Evolutionary conservation across 2,113 vertebrate species (phyloP).

Genomic region (Corydoras sp.): DNA sequence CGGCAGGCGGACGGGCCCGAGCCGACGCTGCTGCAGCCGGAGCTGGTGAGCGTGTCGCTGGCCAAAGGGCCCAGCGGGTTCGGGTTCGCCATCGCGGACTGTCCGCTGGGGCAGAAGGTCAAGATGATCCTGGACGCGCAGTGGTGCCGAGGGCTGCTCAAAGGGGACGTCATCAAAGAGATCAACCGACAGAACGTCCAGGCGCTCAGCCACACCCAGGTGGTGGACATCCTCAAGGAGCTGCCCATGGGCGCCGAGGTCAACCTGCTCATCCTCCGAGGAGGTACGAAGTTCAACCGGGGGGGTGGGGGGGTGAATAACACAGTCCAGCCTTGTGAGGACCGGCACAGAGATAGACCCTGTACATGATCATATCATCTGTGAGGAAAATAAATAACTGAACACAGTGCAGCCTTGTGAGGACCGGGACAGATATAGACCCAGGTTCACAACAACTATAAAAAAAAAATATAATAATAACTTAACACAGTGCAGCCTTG

Average conservation of each 20-base stretch:
- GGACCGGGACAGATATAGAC: no score
- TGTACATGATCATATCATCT: no score
- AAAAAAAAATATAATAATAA: no score
- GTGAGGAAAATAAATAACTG: no score
- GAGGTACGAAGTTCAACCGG: constrained; percentile 69
- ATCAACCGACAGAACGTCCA: constrained; percentile 94
- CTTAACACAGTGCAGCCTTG: no score
- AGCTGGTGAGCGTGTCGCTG: constrained; percentile 84
- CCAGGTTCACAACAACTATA: no score
- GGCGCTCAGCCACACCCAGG: constrained; percentile 86
- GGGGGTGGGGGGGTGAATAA: no score
- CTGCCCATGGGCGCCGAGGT: constrained; percentile 89
- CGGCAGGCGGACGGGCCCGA: constrained; percentile 58
- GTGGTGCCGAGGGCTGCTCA: constrained; percentile 93
- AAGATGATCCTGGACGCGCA: constrained; percentile 98
- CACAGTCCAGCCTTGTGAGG: no score
- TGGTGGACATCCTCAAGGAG: constrained; percentile 97
- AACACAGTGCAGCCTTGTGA: no score
- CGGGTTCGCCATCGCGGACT: constrained; percentile 95
- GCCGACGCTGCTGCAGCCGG: constrained; percentile 79
- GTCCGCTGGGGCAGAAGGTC: constrained; percentile 91
- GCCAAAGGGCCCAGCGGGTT: constrained; percentile 94
- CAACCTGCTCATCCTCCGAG: constrained; percentile 84
- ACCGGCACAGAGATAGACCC: no score
- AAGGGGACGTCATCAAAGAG: constrained; percentile 94